These are phyloP conservation scores for Phymanthus crucifer DNA, from an alignment of 92 coral and sea anemone species.

Conservation along the genomic window DNA sequence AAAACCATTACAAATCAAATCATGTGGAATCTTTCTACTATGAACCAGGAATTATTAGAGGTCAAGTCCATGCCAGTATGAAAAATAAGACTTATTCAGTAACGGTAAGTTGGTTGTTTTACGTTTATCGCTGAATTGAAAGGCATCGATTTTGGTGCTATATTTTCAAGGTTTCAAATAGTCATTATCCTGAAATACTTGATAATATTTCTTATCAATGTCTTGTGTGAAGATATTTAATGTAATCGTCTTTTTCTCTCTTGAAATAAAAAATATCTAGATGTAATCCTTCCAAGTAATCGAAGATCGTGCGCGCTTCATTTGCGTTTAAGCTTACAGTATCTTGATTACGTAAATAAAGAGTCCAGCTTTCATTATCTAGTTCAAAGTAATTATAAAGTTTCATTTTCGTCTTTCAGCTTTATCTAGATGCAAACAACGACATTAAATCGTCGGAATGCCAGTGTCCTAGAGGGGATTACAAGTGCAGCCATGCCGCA, in stretches of 20 bases:
- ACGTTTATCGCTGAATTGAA: conserved; percentile 14
- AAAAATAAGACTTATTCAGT: conserved; percentile 46
- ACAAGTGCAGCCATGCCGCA: conserved; percentile 49
- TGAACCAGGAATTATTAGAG: conserved; percentile 41
- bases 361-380: conserved; percentile 2
- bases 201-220: conserved; percentile 5
- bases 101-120: conserved; percentile 39
- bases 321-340: neutral
- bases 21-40: conserved; percentile 36
- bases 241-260: conserved; percentile 10
- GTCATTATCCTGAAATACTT: conserved; percentile 7
- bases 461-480: conserved; percentile 45
- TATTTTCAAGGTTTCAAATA: conserved; percentile 4
- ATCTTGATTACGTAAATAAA: conserved; percentile 1
- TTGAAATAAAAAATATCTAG: neutral
- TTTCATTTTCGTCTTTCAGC: conserved; percentile 21
- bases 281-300: conserved; percentile 3
- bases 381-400: neutral
- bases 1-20: conserved; percentile 34
- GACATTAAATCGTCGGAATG: conserved; percentile 40
- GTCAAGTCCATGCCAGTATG: conserved; percentile 54
- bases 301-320: neutral
- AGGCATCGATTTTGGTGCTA: conserved; percentile 1
- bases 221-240: conserved; percentile 5
- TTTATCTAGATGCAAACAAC: conserved; percentile 37